Conservation (phyloP, 2,113 vertebrate species). For the Megaceryle maxima region DNA sequence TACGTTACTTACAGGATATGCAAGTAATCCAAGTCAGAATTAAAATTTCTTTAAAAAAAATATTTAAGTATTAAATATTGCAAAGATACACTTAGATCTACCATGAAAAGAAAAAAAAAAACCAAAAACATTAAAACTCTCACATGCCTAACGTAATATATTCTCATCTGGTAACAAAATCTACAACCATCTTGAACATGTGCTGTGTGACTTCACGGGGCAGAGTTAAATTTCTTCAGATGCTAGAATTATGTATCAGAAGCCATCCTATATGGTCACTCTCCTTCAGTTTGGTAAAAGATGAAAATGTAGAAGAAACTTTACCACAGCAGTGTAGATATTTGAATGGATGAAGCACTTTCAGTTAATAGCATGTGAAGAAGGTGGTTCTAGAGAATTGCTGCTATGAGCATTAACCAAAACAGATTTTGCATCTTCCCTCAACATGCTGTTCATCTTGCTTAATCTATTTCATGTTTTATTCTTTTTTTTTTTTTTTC, state of each 20-base stretch:
- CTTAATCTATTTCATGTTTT: conserved; percentile 66
- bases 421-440: conserved; percentile 47
- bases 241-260: neutral
- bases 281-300: neutral
- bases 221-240: neutral
- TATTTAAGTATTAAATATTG: neutral
- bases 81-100: neutral
- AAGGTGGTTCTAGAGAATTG: conserved; percentile 37
- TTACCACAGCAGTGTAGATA: neutral
- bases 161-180: neutral
- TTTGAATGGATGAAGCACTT: neutral
- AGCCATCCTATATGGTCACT: neutral
- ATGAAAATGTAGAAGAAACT: neutral
- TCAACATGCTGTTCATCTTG: conserved; percentile 53
- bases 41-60: neutral
- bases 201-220: neutral
- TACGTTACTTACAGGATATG: neutral
- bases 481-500: conserved; percentile 51
- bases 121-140: neutral
- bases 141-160: neutral
- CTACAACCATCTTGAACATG: neutral
- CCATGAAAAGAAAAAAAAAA: neutral
- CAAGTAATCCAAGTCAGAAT: neutral
- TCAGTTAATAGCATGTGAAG: neutral
- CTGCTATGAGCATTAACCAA: conserved; percentile 37